These are phyloP conservation scores for Malurus splendens DNA, from an alignment of 2,797 vertebrate species.

Conservation along the genomic window DNA sequence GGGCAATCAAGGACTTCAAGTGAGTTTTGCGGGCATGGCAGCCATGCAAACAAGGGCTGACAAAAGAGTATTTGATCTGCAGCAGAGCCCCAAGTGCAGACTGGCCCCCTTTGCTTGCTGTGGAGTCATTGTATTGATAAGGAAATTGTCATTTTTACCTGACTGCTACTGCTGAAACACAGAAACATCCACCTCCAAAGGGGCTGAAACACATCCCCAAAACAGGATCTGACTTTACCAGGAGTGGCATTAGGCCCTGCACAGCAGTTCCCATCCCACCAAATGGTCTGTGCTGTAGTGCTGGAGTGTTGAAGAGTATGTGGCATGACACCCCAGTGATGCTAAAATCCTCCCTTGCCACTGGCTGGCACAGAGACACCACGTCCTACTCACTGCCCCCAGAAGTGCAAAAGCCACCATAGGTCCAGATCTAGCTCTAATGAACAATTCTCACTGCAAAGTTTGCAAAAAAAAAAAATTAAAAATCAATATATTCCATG, in stretches of 20 bases:
- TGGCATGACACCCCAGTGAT: not conserved
- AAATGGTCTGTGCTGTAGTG: accelerated
- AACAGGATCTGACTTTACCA: not conserved
- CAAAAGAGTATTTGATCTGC: not conserved
- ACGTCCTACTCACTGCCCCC: not conserved
- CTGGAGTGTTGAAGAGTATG: not conserved
- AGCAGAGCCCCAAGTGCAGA: not conserved
- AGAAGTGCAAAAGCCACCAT: not conserved
- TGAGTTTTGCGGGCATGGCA: not conserved
- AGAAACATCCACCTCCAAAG: not conserved
- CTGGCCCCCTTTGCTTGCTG: not conserved
- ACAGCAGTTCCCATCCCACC: accelerated
- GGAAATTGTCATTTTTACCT: not conserved
- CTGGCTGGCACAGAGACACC: not conserved
- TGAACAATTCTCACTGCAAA: not conserved
- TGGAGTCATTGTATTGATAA: not conserved
- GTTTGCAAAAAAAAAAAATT: not conserved
- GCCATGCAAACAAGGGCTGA: conserved; percentile 15
- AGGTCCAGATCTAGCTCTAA: not conserved
- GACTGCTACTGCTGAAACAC: not conserved
- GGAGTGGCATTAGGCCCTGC: not conserved
- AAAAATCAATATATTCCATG: not conserved
- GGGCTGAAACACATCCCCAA: not conserved
- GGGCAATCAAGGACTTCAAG: not conserved
- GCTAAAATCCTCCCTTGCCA: not conserved